Conservation (phyloP, 2,888 invertebrate species). For the Pristionchus exspectatus region DNA sequence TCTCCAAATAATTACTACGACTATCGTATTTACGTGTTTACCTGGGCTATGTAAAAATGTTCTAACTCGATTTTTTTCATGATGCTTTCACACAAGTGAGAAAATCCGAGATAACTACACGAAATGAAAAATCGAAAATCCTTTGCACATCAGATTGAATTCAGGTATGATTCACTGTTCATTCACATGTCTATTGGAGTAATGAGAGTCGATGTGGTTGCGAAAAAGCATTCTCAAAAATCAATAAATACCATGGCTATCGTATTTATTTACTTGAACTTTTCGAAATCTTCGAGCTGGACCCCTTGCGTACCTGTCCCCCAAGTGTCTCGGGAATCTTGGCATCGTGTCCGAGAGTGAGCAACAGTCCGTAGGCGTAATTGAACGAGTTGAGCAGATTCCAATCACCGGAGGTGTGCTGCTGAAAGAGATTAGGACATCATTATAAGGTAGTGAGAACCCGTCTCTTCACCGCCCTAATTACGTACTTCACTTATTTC, state of each 20-base stretch:
- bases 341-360: slow-evolving; percentile 73
- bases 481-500: too few species aligned
- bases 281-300: too few species aligned
- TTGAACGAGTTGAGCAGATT: slow-evolving; percentile 71
- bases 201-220: not conserved
- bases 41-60: too few species aligned
- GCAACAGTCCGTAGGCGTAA: slow-evolving; percentile 75
- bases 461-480: too few species aligned
- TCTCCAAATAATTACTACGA: too few species aligned
- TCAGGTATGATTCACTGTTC: not conserved
- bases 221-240: not conserved
- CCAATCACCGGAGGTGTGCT: slow-evolving; percentile 66
- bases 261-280: too few species aligned
- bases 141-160: not conserved
- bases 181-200: not conserved
- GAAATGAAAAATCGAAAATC: too few species aligned
- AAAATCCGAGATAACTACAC: too few species aligned
- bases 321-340: slow-evolving; percentile 69
- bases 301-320: slow-evolving; percentile 66
- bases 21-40: too few species aligned
- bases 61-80: too few species aligned
- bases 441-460: too few species aligned
- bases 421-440: slow-evolving; percentile 2
- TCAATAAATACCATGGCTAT: not conserved
- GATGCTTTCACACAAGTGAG: too few species aligned